A percentile compares a stretch with the other conserved stretches of the same genome.
Conservation (phyloP, 2,113 vertebrate species). For the Garra rufa region DNA sequence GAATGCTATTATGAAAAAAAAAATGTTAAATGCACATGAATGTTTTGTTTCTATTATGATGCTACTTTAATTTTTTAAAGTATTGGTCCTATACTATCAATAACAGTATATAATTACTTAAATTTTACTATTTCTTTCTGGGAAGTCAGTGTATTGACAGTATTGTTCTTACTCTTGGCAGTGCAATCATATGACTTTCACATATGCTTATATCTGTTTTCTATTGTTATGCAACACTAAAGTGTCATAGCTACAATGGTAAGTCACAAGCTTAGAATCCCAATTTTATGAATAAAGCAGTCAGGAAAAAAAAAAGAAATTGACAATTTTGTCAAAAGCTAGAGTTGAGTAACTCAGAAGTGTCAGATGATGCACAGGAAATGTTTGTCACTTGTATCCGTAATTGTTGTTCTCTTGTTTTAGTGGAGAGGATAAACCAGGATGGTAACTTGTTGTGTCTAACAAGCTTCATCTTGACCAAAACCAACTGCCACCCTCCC, state of each 20-base stretch:
- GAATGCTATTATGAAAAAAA: not conserved
- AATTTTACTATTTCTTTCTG: not conserved
- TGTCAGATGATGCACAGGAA: not conserved
- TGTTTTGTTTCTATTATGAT: not conserved
- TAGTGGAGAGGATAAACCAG: slow-evolving; percentile 73
- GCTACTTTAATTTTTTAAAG: too few species aligned
- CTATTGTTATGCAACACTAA: not conserved
- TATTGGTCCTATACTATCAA: not conserved
- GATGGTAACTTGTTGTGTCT: slow-evolving; percentile 75
- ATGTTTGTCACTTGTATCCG: slow-evolving; percentile 62
- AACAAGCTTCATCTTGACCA: slow-evolving; percentile 70
- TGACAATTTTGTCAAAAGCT: slow-evolving; percentile 2
- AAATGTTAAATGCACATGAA: not conserved
- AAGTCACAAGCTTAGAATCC: not conserved
- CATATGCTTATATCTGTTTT: not conserved
- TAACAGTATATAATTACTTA: not conserved
- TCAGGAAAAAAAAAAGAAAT: not conserved
- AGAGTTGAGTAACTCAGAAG: slow-evolving; percentile 43
- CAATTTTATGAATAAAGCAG: not conserved
- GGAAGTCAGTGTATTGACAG: not conserved
- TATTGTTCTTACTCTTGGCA: not conserved
- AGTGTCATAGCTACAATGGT: slow-evolving; percentile 11
- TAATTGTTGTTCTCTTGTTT: slow-evolving; percentile 74
- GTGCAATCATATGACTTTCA: not conserved
- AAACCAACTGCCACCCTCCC: slow-evolving; percentile 61